Conservation (phyloP, 2,113 vertebrate species). For the Oncorhynchus keta region DNA sequence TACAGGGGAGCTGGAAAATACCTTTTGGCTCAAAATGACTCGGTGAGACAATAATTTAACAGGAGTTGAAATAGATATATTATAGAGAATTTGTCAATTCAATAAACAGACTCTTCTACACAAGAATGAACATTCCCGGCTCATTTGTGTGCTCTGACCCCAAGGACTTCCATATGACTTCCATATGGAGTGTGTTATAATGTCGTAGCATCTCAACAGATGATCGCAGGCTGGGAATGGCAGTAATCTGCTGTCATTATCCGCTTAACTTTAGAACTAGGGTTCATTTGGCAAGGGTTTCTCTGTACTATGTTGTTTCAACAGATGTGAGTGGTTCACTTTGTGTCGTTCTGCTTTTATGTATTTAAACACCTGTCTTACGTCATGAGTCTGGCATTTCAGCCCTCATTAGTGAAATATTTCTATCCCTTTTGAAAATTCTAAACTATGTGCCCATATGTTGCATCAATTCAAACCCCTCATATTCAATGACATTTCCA, state of each 20-base stretch:
- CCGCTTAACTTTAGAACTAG: slow-evolving; percentile 1
- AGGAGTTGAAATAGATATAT: slow-evolving; percentile 34
- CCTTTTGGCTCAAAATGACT: slow-evolving; percentile 23
- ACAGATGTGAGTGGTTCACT: slow-evolving; percentile 49
- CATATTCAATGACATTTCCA: slow-evolving; percentile 40
- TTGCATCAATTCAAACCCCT: slow-evolving; percentile 29
- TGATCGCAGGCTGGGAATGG: slow-evolving; percentile 34
- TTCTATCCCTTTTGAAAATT: background rate
- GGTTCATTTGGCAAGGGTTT: slow-evolving; percentile 14
- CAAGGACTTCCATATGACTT: slow-evolving; percentile 47
- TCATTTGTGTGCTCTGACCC: slow-evolving; percentile 60
- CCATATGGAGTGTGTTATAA: slow-evolving; percentile 42
- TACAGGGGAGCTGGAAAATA: slow-evolving; percentile 26
- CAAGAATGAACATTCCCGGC: slow-evolving; percentile 28
- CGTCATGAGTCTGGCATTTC: slow-evolving; percentile 40
- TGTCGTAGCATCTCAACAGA: slow-evolving; percentile 43
- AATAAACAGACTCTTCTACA: slow-evolving; percentile 6
- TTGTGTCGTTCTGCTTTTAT: slow-evolving; percentile 16
- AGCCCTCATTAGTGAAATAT: slow-evolving; percentile 47
- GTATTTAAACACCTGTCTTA: slow-evolving; percentile 53
- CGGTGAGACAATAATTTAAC: slow-evolving; percentile 34
- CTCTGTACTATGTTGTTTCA: slow-evolving; percentile 18
- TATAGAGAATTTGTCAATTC: slow-evolving; percentile 34
- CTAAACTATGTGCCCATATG: slow-evolving; percentile 28
- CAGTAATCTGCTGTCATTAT: slow-evolving; percentile 12